phyloP scores from a whole-genome alignment of 1,140 invertebrate species.

The Pseudomyrmex cubaensis region DNA sequence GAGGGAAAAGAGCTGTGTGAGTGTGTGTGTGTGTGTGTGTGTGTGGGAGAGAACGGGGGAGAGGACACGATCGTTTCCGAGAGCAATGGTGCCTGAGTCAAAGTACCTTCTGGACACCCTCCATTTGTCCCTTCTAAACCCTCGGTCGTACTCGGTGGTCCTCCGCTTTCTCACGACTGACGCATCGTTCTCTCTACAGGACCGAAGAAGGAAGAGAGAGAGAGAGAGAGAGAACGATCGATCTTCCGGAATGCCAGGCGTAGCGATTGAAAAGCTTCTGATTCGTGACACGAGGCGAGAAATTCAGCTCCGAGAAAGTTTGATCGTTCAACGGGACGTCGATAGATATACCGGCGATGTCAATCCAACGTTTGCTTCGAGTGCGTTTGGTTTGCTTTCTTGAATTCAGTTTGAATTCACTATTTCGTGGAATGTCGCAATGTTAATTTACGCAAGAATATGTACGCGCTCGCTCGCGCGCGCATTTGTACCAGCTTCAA shows the following conservation, averaged over 20 bases:
- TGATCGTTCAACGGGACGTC: conserved; percentile 40
- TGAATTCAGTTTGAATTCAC: background rate
- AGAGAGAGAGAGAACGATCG: conserved; percentile 59
- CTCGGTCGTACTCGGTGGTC: conserved; percentile 59
- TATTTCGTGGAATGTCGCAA: background rate
- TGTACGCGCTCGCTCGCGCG: conserved; percentile 26
- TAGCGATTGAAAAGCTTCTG: conserved; percentile 74
- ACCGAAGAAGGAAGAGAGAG: conserved; percentile 52
- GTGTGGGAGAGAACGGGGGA: background rate
- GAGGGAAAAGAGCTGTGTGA: conserved; percentile 9
- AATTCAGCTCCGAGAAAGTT: conserved; percentile 51
- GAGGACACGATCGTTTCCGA: conserved; percentile 59
- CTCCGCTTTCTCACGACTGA: conserved; percentile 70
- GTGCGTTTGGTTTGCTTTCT: conserved; percentile 6
- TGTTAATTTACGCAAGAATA: conserved; percentile 41
- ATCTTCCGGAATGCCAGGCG: conserved; percentile 72
- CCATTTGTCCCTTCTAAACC: conserved; percentile 71
- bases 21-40: too few relatives aligned
- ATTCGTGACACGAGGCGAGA: conserved; percentile 70
- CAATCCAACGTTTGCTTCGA: background rate
- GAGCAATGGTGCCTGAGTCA: conserved; percentile 69
- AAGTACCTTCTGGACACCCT: conserved; percentile 73
- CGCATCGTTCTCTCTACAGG: conserved; percentile 65
- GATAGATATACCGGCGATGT: conserved; percentile 19
- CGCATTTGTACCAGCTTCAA: conserved; percentile 26